Base-by-base conservation (phyloP, 2,113 vertebrate genomes). In the Burhinus oedicnemus region DNA sequence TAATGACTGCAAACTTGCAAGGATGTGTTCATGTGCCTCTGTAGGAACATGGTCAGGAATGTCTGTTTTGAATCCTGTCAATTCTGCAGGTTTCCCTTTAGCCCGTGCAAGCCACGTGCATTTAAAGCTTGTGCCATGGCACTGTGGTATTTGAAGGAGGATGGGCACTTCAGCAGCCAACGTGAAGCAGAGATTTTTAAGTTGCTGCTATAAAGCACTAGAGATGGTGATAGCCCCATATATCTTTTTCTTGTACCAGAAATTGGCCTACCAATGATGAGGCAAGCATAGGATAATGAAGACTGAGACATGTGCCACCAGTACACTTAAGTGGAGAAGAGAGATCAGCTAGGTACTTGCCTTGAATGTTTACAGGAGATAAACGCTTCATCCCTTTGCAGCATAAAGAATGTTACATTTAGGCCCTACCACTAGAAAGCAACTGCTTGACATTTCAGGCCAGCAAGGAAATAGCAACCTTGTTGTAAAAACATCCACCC, bases 1-100 rank as follows among this genome's bases (percentile, higher is more conserved):
- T 66, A 3, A 15, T 76, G 42, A 4, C 25, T 71, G 42, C 42
- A 42, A 1, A 45, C 61, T 25, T 29, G 6, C 32, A 47, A 1
- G 40, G 79, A 25, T 23, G 42, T 68, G 69, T 49, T 83, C 8
- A 4, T 18, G 25, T 34, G 70, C 55, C 87, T 54, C 0, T 0
- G 4, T 0, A 52, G 62, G 58, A 68, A 36, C 47, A 0, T 0
- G 10, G 72, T 34, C 83, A 89, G 69, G 18, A 22, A 5, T 3
- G 45, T 54, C 75, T 76, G 66, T 0, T 76, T 71, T 45, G 90
- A 83, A 18, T 76, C 42, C 61, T 51, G 2, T 36, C 30, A 58
- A 3, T 49, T 71, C 83, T 93, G 87, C 83, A 64, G 45, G 36
- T 47, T 40, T 78, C 40, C 29, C 71, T 76, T 58, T 14, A 86